A percentile compares a stretch with the other conserved stretches of the same genome.
phyloP scores from a whole-genome alignment of 2,888 invertebrate species.

The Caenorhabditis sinica region DNA sequence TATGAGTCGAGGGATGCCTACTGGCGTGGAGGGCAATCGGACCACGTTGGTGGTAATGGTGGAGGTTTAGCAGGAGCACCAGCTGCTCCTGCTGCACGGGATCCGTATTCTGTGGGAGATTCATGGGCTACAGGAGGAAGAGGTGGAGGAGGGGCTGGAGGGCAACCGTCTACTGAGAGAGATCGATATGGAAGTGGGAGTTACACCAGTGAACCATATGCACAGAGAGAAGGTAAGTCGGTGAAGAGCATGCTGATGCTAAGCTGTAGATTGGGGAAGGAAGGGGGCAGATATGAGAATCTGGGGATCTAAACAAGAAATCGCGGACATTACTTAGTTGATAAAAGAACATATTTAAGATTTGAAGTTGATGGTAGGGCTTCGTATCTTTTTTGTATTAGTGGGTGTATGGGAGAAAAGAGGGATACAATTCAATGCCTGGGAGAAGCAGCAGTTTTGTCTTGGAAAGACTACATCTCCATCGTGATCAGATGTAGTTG shows the following conservation, averaged over 20 bases:
- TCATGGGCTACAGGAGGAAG: conserved; percentile 51
- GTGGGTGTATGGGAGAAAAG: too few species aligned
- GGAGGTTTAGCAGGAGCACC: conserved; percentile 23
- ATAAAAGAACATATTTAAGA: too few species aligned
- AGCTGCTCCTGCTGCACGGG: conserved; percentile 12
- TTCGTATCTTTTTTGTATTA: too few species aligned
- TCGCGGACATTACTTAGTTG: too few species aligned
- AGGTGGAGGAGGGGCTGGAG: conserved; percentile 31
- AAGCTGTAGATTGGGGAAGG: conserved; percentile 2
- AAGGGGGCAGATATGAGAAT: too few species aligned
- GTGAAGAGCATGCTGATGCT: not conserved
- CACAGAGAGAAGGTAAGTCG: conserved; percentile 64
- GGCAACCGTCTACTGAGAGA: conserved; percentile 31
- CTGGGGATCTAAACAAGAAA: too few species aligned
- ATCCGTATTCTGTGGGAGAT: conserved; percentile 49
- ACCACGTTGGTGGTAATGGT: conserved; percentile 18
- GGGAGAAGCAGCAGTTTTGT: too few species aligned
- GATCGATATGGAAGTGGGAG: conserved; percentile 57
- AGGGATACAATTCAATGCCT: too few species aligned
- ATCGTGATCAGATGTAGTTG: too few species aligned
- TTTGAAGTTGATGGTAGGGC: too few species aligned
- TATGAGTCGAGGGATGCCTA: conserved; percentile 49
- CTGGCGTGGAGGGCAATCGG: conserved; percentile 39
- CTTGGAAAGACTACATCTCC: too few species aligned
- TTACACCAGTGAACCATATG: conserved; percentile 54